phyloP scores from a whole-genome alignment of 2,113 vertebrate species.

The Pelecanus crispus region DNA sequence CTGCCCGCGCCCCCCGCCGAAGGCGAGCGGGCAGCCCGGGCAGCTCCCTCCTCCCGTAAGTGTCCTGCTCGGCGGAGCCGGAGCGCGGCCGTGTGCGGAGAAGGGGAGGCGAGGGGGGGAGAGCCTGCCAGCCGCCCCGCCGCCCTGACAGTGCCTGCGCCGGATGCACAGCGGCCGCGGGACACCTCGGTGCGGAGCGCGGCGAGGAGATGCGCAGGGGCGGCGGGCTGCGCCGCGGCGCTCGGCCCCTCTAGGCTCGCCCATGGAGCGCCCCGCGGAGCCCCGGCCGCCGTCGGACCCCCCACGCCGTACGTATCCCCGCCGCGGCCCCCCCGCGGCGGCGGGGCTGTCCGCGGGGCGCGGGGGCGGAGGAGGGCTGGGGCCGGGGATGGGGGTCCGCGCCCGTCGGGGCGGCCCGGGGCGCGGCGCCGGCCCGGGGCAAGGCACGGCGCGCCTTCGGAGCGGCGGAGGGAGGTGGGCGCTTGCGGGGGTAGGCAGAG shows the following conservation, averaged over 20 bases:
- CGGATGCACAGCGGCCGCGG: slow-evolving; percentile 41
- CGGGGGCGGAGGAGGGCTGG: background rate
- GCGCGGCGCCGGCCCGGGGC: background rate
- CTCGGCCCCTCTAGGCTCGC: slow-evolving; percentile 27
- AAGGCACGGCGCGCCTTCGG: background rate
- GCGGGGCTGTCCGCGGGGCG: background rate
- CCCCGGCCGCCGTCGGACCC: slow-evolving; percentile 32
- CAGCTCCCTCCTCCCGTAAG: slow-evolving; percentile 34
- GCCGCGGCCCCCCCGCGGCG: background rate
- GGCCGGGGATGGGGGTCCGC: background rate
- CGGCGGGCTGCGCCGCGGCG: background rate
- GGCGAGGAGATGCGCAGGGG: slow-evolving; percentile 35
- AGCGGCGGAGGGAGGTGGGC: background rate
- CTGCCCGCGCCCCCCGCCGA: background rate
- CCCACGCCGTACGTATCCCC: slow-evolving; percentile 49
- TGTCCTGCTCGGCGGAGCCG: slow-evolving; percentile 38
- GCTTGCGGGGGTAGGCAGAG: background rate
- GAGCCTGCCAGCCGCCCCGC: background rate
- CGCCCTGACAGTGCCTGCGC: slow-evolving; percentile 7
- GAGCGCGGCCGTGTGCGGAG: slow-evolving; percentile 40
- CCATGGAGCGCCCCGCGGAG: slow-evolving; percentile 43
- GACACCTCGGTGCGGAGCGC: slow-evolving; percentile 9
- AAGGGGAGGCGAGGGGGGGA: slow-evolving; percentile 37
- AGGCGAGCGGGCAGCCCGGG: slow-evolving; percentile 19
- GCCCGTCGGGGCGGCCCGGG: background rate